Conservation (phyloP, 2,113 vertebrate species). For the Anhinga rufa region DNA sequence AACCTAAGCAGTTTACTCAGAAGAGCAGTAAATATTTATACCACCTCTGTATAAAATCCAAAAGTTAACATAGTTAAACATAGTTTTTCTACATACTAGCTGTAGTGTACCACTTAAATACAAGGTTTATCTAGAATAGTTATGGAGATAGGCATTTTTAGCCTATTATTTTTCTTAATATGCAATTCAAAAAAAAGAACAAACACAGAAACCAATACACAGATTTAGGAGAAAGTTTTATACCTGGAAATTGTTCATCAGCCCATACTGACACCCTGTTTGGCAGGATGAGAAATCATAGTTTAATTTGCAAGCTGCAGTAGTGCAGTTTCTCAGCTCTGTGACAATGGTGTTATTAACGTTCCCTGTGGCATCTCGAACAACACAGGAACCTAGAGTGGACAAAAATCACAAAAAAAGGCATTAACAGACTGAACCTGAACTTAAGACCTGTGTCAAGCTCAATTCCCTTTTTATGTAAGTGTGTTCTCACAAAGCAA, state of each 20-base stretch:
- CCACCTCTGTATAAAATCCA: background rate
- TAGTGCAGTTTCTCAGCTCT: constrained; percentile 80
- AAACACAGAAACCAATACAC: background rate
- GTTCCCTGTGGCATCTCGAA: constrained; percentile 88
- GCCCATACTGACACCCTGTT: constrained; percentile 77
- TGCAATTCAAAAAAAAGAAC: background rate
- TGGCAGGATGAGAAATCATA: constrained; percentile 88
- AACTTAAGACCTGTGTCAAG: background rate
- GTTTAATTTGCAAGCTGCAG: constrained; percentile 86
- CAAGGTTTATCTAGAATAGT: too few relatives aligned
- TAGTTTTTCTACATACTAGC: background rate
- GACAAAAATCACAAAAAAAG: background rate
- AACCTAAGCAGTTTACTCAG: background rate
- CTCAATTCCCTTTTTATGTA: background rate
- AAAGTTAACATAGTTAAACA: background rate
- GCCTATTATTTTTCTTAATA: background rate
- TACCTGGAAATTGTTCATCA: constrained; percentile 90
- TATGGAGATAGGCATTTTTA: background rate
- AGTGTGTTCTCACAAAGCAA: background rate
- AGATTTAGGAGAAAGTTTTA: background rate
- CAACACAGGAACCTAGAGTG: constrained; percentile 85
- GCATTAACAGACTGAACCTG: background rate
- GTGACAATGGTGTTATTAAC: constrained; percentile 75
- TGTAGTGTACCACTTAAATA: background rate
- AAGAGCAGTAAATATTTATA: background rate